Conservation (phyloP, 2,888 invertebrate species). For the Acanthosepion pharaonis region DNA sequence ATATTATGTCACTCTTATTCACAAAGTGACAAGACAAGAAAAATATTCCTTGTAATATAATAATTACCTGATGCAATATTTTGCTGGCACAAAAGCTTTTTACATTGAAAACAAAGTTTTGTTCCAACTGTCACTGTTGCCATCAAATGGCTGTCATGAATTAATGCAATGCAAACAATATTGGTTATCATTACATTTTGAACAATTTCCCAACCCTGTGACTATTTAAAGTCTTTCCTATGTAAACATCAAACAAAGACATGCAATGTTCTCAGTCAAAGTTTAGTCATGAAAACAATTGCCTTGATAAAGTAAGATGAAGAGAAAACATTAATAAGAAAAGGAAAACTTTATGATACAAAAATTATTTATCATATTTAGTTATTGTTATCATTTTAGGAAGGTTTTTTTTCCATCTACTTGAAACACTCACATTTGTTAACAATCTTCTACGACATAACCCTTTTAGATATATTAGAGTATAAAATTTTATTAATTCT, state of each 20-base stretch:
- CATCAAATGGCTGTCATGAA: neutral
- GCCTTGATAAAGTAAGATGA: neutral
- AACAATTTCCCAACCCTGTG: neutral
- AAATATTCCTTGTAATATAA: conserved; percentile 20
- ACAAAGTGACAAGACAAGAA: neutral
- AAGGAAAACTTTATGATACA: neutral
- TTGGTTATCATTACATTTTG: conserved; percentile 21
- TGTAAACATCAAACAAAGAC: neutral
- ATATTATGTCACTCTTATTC: neutral
- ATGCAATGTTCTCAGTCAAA: neutral
- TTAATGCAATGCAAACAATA: neutral
- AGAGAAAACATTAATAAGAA: neutral
- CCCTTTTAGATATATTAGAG: too few relatives aligned
- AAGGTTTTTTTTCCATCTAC: neutral
- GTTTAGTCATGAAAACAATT: neutral
- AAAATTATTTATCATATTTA: neutral
- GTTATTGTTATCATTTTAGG: neutral
- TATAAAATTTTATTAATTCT: too few relatives aligned
- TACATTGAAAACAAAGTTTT: conserved; percentile 21
- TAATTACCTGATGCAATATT: neutral
- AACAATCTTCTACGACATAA: neutral
- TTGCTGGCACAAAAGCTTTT: neutral
- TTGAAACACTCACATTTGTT: neutral
- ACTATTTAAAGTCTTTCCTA: neutral
- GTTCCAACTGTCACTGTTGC: neutral